Evolutionary conservation across 2,888 invertebrate species (phyloP).

Genomic region (Kuschelorhynchus macadamiae): DNA sequence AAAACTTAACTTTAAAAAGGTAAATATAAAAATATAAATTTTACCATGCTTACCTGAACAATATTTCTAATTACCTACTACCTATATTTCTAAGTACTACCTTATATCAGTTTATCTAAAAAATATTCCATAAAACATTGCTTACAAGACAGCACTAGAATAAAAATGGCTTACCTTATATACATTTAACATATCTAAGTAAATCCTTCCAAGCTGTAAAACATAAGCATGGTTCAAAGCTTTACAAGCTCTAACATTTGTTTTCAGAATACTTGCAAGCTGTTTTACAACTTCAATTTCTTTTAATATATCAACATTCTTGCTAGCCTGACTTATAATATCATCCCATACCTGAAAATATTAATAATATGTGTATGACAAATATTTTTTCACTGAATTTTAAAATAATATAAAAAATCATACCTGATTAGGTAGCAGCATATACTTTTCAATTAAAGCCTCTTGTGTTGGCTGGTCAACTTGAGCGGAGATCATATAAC

Average conservation of each 20-base stretch:
- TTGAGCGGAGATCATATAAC: slow-evolving; percentile 97
- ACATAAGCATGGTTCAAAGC: slow-evolving; percentile 98
- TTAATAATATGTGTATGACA: no score
- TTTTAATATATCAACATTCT: slow-evolving; percentile 96
- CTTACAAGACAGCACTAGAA: no score
- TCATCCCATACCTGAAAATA: slow-evolving; percentile 88
- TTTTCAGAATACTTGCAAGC: slow-evolving; percentile 97
- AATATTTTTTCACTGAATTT: no score
- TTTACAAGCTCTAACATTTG: slow-evolving; percentile 99
- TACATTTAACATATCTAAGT: slow-evolving; percentile 98
- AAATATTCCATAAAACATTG: no score
- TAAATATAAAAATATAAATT: no score
- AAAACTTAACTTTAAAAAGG: no score
- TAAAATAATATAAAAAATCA: slow-evolving; percentile 15
- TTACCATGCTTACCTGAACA: no score
- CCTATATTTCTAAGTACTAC: no score
- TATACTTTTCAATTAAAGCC: slow-evolving; percentile 95
- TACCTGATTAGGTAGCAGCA: slow-evolving; percentile 96
- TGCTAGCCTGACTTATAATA: slow-evolving; percentile 95
- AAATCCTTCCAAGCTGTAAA: slow-evolving; percentile 94
- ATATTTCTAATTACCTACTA: no score
- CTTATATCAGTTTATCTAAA: no score
- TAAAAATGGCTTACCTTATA: slow-evolving; percentile 87
- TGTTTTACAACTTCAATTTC: slow-evolving; percentile 98
- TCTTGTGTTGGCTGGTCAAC: slow-evolving; percentile 93